Evolutionary conservation across 2,888 invertebrate genomes (phyloP).

Genomic region (Holacanthella duospinosa): DNA sequence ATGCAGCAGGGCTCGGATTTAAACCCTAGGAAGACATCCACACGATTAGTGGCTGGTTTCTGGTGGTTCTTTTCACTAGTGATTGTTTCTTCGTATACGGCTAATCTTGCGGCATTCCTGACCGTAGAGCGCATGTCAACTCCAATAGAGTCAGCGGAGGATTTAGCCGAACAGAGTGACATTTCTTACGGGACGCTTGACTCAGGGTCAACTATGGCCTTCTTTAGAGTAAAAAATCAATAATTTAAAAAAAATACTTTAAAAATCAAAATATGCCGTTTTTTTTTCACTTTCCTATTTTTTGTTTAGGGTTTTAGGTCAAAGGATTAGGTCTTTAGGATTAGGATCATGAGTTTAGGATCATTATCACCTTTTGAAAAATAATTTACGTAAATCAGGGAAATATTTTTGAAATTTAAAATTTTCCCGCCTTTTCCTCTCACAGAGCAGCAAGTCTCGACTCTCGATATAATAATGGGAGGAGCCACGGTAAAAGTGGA

Average conservation of each 20-base stretch:
- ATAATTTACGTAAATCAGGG: too few relatives aligned
- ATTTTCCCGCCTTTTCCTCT: too few relatives aligned
- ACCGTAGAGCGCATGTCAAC: constrained; percentile 82
- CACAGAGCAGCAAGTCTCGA: too few relatives aligned
- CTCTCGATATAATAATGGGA: too few relatives aligned
- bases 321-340: too few relatives aligned
- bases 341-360: too few relatives aligned
- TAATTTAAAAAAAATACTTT: constrained; percentile 19
- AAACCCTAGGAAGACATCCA: constrained; percentile 66
- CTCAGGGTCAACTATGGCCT: constrained; percentile 77
- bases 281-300: too few relatives aligned
- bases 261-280: too few relatives aligned
- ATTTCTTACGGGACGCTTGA: constrained; percentile 74
- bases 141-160: constrained; percentile 74
- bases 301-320: too few relatives aligned
- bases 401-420: too few relatives aligned
- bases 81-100: constrained; percentile 82
- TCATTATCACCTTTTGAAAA: too few relatives aligned
- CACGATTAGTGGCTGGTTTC: constrained; percentile 48
- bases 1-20: constrained; percentile 86
- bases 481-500: too few relatives aligned
- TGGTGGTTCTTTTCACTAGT: constrained; percentile 73
- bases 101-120: constrained; percentile 80
- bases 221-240: constrained; percentile 61
- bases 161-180: constrained; percentile 58